A percentile compares a stretch with the other conserved stretches of the same genome.
These are phyloP conservation scores for Fregetta grallaria DNA, from an alignment of 2,113 vertebrate species.

Conservation along the genomic window DNA sequence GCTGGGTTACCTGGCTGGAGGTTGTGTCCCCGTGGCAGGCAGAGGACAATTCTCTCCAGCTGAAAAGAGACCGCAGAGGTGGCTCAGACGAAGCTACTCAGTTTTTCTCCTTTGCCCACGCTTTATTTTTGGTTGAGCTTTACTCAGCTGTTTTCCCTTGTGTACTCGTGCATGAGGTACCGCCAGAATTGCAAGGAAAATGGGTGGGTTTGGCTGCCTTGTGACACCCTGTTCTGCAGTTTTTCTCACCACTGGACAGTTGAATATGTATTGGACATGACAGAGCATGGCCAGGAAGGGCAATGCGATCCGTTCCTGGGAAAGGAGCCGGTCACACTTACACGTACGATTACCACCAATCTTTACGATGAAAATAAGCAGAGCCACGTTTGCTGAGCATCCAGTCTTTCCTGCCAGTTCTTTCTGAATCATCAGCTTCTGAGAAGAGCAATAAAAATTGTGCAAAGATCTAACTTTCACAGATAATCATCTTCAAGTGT, in stretches of 20 bases:
- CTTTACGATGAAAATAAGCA: constrained; percentile 1
- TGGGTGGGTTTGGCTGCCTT: background rate
- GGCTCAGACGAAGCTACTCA: background rate
- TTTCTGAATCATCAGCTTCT: background rate
- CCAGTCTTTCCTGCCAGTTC: background rate
- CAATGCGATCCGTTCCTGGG: background rate
- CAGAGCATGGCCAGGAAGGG: background rate
- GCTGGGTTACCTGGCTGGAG: background rate
- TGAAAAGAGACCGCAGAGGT: background rate
- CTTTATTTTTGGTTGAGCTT: background rate
- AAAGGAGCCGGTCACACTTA: background rate
- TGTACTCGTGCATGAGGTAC: rapidly evolving
- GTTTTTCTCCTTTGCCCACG: rapidly evolving
- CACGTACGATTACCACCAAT: background rate
- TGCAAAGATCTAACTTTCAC: background rate
- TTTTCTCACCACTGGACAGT: background rate
- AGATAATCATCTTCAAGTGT: background rate
- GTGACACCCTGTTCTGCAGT: background rate
- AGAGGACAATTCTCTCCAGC: background rate
- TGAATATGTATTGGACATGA: background rate
- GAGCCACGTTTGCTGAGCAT: constrained; percentile 4
- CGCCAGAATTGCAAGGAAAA: background rate
- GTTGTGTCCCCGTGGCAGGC: background rate
- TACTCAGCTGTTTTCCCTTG: background rate
- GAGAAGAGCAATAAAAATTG: background rate